Base-by-base conservation (phyloP, 2,888 invertebrate genomes). In the Seira ritae region DNA sequence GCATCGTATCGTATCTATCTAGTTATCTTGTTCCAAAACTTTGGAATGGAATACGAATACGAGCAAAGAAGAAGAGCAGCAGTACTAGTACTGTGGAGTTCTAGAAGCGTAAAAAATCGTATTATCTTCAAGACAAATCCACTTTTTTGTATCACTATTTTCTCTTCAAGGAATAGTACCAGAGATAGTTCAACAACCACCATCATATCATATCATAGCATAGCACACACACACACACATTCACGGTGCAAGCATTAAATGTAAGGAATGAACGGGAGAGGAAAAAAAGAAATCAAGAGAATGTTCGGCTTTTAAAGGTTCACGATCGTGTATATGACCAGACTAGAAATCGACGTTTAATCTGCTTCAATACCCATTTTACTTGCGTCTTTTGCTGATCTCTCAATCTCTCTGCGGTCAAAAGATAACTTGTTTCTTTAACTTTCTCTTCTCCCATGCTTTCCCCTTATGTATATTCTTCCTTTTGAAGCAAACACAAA, bases 291-390 rank as follows among this genome's bases (percentile, higher is more conserved):
- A 50, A 50, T 50, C 50, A 50, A 68, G 69, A 73, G 55, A 74
- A 31, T 42, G 42, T 67, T 55, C 69, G 17, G 69, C 68, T 68
- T 80, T 80, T 70, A 42, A 80, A 80, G 72, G 79, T 83, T 74
- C 72, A 67, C 79, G 72, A 80, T 46, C 19, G 69, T 46, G 82
- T 74, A 71, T 82, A 84, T 86, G 87, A 85, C 87, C 77, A 84
- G 87, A 87, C 85, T 87, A 87, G 87, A 87, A 87, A 87, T 87
- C 81, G 85, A 74, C 83, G 73, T 85, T 87, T 87, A 87, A 86
- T 85, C 84, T 81, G 74, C 84, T 81, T 80, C 85, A 83, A 85
- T 85, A 83, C 85, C 83, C 85, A 85, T 85, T 85, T 85, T 76
- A 82, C 66, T 81, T 81, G 76, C 73, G 60, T 65, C 80, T 76